phyloP scores from a whole-genome alignment of 1,140 invertebrate species.

The Asobara japonica region DNA sequence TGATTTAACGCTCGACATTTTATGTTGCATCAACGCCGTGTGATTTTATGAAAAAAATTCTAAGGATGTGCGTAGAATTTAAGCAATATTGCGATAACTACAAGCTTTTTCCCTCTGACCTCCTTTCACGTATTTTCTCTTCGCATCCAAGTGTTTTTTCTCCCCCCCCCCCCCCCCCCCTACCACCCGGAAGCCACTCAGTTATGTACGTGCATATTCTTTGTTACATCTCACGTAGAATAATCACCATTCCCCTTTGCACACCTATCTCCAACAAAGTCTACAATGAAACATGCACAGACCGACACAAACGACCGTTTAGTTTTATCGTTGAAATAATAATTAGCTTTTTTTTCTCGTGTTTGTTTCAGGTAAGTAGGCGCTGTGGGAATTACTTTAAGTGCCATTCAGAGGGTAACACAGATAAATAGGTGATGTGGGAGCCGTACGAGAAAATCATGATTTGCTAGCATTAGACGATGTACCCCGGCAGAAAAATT shows the following conservation, averaged over 20 bases:
- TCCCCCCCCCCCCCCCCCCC: too few relatives aligned
- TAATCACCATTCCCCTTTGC: conserved; percentile 3
- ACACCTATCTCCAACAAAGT: not conserved
- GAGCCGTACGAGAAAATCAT: too few relatives aligned
- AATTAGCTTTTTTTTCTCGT: not conserved
- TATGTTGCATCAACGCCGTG: too few relatives aligned
- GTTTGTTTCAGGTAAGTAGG: too few relatives aligned
- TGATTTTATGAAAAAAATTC: too few relatives aligned
- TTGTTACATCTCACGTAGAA: not conserved
- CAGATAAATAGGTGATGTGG: too few relatives aligned
- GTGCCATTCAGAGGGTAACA: too few relatives aligned
- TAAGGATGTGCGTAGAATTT: too few relatives aligned
- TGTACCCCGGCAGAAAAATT: too few relatives aligned
- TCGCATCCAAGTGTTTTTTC: not conserved
- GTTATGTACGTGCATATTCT: conserved; percentile 1
- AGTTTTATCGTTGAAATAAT: not conserved
- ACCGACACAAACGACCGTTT: not conserved
- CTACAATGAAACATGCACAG: not conserved
- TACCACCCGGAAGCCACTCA: not conserved
- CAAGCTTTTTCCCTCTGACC: not conserved
- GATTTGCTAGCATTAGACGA: too few relatives aligned
- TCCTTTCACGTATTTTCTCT: not conserved
- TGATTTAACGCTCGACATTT: too few relatives aligned
- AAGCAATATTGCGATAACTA: not conserved
- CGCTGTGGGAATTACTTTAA: too few relatives aligned